Evolutionary conservation across 2,888 invertebrate genomes (phyloP).

Genomic region (Lepidocyrtoides sp.): DNA sequence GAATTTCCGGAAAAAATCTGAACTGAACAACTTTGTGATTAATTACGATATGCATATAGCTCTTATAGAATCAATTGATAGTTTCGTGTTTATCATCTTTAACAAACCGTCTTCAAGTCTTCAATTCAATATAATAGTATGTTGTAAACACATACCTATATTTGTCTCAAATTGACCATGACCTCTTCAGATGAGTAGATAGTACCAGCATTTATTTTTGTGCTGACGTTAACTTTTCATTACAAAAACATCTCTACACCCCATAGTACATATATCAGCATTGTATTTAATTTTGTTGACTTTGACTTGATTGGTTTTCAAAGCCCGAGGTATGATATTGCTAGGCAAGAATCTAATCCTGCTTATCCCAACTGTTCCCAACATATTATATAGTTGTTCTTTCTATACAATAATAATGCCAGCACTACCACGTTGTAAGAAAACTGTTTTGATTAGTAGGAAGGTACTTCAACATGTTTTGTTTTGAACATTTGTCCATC

Average conservation of each 20-base stretch:
- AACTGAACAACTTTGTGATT: too few relatives aligned
- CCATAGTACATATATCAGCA: not conserved
- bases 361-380: not conserved
- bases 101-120: too few relatives aligned
- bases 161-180: conserved; percentile 2
- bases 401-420: too few relatives aligned
- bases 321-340: not conserved
- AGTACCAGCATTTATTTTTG: not conserved
- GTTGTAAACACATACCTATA: not conserved
- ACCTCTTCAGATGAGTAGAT: not conserved
- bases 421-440: too few relatives aligned
- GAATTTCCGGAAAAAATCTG: too few relatives aligned
- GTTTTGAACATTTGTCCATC: too few relatives aligned
- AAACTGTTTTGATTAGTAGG: too few relatives aligned
- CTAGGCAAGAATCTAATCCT: not conserved
- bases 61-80: too few relatives aligned
- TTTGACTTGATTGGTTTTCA: conserved; percentile 17
- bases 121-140: not conserved
- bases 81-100: too few relatives aligned
- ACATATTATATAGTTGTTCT: too few relatives aligned
- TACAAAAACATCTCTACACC: not conserved
- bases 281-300: conserved; percentile 31
- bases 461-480: too few relatives aligned
- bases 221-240: conserved; percentile 13
- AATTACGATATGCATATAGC: too few relatives aligned